Evolutionary conservation across 2,797 vertebrate species (phyloP).

Genomic region (Cygnus olor): DNA sequence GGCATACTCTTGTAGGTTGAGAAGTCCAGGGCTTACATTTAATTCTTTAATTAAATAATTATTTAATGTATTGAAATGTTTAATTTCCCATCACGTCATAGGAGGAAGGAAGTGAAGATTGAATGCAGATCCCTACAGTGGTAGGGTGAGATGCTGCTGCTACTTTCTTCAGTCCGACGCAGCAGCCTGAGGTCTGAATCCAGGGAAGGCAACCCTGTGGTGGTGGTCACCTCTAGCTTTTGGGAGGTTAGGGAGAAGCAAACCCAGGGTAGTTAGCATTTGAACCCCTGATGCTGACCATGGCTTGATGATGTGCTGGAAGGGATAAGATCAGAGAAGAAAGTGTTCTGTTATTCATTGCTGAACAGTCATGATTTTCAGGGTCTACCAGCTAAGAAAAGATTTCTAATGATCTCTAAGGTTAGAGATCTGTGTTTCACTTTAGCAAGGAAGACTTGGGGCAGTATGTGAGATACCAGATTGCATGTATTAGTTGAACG

Average conservation of each 20-base stretch:
- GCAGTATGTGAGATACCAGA: neutral
- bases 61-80: neutral
- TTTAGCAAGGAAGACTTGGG: neutral
- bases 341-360: neutral
- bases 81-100: neutral
- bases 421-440: neutral
- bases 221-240: neutral
- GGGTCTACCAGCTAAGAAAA: neutral
- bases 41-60: neutral
- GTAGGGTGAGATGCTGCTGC: neutral
- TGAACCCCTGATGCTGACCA: neutral
- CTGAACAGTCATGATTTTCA: neutral
- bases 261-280: neutral
- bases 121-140: neutral
- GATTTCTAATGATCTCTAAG: neutral
- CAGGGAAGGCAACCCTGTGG: neutral
- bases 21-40: neutral
- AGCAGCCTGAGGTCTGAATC: neutral
- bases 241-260: neutral
- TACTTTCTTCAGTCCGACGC: neutral
- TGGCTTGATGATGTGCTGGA: neutral
- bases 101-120: neutral
- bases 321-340: neutral
- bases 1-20: neutral
- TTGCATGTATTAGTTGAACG: neutral